Base-by-base conservation (phyloP, 2,797 vertebrate species). In the Leuciscus waleckii region DNA sequence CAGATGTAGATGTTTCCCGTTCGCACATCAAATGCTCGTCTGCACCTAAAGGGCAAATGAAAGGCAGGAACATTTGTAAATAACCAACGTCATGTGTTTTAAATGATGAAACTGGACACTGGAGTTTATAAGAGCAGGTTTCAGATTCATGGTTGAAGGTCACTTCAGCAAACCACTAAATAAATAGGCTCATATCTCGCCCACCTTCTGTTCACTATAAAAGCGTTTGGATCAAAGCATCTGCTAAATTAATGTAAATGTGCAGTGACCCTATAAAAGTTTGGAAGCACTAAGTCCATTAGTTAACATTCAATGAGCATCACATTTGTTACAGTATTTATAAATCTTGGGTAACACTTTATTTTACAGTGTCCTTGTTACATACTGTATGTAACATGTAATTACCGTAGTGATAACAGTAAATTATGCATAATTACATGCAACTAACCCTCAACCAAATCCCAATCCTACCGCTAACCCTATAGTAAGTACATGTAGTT, bases 51-150 rank as follows among this genome's bases (percentile, higher is more conserved):
- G 71, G 58, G 46, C 61, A 17, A 65, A 43, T 74, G 41, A 58
- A 83, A 83, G 71, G 9, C 56, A 74, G 37, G 37, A 82, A 35
- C 39, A 61, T 82, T 73, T 37, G 70, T 65, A 67, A 83, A 41
- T 46, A 65, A 37, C 2, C 32, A 2, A 51, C 8, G 3, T 74
- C 56, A 63, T 16, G 58, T 37, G 71, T 65, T 51, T 73, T 51
- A 51, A 51, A 83, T 75, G 56, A 83, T 74, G 70, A 37, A 49
- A 58, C 10, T 26, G 26, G 32, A 79, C 2, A 21, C 61, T 35
- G 37, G 32, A 43, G 37, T 63, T 43, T 61, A 63, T 29, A 61
- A 41, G n/a, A 63, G n/a, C 37, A 43, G 19, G 37, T 63, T 78
- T 43, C 56, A 61, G 16, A 16, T 43, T 61, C 35, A 63, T 29